Evolutionary conservation across 2,113 vertebrate genomes (phyloP), one percentile per base, ranked within the genome.

Genomic region (Grus americana): DNA sequence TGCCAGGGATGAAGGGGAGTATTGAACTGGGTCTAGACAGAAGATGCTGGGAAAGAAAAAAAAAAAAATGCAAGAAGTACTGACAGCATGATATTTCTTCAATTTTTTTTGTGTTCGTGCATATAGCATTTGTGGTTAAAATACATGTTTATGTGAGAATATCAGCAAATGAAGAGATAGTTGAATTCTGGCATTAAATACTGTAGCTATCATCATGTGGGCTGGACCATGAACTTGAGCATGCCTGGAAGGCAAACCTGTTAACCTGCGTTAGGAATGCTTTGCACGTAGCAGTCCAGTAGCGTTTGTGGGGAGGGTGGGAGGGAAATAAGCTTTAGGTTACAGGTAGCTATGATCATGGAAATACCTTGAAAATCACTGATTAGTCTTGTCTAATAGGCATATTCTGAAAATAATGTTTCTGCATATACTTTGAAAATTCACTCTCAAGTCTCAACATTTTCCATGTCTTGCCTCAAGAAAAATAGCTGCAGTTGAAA

Each of bases 381-480:
- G 73, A 76, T 91, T 62, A 87, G 83, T 93, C 95, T 97, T 87
- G 50, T 84, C 79, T 93, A 86, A 84, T 34, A 63, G 38, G 57
- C 66, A n/a, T 80, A 90, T 46, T 82, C 68, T 46, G 68, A 74
- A 86, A 54, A 55, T 47, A 86, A 73, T 62, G 38, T 55, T 36
- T 58, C 78, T 71, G 83, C 50, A 40, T 11, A 7, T 67, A 21
- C 90, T 83, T 27, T 83, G 74, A 52, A 66, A 65, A 85, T 52
- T 55, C 65, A 13, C 65, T 96, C 84, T 70, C 26, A 81, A 95
- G 52, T 79, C 91, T 70, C 86, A 44, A n/a, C 38, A 0, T 63
- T 92, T 89, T 46, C 86, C 52, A 11, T 29, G 59, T 46, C 79
- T 93, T 27, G 91, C 96, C 95, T 74, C 54, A n/a, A 92, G 93